These are phyloP conservation scores for Drosophila rubida DNA, from an alignment of 2,888 invertebrate genomes.

Conservation along the genomic window DNA sequence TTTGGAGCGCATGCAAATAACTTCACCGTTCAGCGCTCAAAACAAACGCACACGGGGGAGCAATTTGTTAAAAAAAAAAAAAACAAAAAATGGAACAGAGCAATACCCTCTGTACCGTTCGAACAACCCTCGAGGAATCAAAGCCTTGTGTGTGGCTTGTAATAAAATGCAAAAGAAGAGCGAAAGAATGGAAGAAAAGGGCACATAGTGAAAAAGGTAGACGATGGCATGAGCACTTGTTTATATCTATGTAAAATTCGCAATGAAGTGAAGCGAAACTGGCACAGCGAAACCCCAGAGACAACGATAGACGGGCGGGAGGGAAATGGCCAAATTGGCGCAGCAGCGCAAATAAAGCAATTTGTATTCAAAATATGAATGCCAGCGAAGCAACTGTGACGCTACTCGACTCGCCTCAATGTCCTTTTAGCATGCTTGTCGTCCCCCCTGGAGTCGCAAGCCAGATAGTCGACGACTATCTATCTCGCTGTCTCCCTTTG, in stretches of 20 bases:
- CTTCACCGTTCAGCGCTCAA: constrained; percentile 24
- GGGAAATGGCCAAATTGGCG: constrained; percentile 61
- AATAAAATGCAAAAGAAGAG: constrained; percentile 69
- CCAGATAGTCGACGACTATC: constrained; percentile 1
- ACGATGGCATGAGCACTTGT: constrained; percentile 71
- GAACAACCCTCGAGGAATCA: constrained; percentile 58
- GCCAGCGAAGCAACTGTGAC: constrained; percentile 73
- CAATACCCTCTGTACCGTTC: not conserved
- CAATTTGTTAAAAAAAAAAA: constrained; percentile 66
- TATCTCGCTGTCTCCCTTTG: not conserved
- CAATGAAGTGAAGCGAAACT: constrained; percentile 62
- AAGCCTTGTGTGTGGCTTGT: constrained; percentile 60
- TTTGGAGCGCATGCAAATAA: constrained; percentile 70
- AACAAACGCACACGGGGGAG: constrained; percentile 71
- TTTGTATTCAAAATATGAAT: constrained; percentile 85
- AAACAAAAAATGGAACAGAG: constrained; percentile 48
- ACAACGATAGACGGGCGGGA: not conserved
- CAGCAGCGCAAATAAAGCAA: constrained; percentile 83
- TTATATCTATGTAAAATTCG: constrained; percentile 77
- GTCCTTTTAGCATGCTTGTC: constrained; percentile 25
- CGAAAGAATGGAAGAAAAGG: constrained; percentile 19
- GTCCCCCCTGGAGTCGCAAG: not conserved
- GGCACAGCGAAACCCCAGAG: constrained; percentile 36
- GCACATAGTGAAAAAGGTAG: constrained; percentile 61
- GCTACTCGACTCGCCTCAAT: constrained; percentile 37